Evolutionary conservation across 2,113 vertebrate genomes (phyloP), one percentile per base, ranked within the genome.

Genomic region (Mus spicilegus): DNA sequence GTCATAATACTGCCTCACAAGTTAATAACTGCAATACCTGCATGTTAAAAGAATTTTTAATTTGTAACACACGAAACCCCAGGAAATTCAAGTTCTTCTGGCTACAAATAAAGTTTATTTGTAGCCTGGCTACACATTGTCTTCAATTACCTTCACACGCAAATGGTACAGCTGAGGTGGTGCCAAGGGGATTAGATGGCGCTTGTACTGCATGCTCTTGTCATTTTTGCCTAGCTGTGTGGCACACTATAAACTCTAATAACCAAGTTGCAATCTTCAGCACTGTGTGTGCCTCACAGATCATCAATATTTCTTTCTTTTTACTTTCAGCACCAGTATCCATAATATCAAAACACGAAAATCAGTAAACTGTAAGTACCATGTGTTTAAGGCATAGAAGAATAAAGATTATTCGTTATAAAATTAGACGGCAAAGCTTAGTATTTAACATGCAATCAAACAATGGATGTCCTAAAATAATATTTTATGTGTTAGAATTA

Each of bases 51-150:
- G 7, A 96, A 76, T 5, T 22, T 56, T 2, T 75, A 88, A 77
- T 88, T 95, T 91, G 26, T 95, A 82, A 91, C 20, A 92, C 14
- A 75, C 26, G 9, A 80, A 96, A 92, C 61, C 67, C 54, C 3
- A 20, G 51, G 20, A 95, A 91, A 94, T 89, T 67, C 63, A 82
- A 89, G 39, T 89, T 94, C 76, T 72, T 54, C 11, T 54, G 51
- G 58, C 36, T 36, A 56, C 36, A 96, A 73, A 54, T 56, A 81
- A 90, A 89, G 12, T 63, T 65, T 73, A 69, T 73, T 20, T 89
- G 58, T 77, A 80, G 67, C 30, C 17, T 1, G 28, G 63, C 39
- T 24, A 22, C 2, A 26, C 19, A 10, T 42, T 75, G 28, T 28
- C 58, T 81, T 17, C 7, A 13, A 61, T 0, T 61, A 30, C 56